Evolutionary conservation across 2,113 vertebrate genomes (phyloP).

Genomic region (Sakesphorus luctuosus): DNA sequence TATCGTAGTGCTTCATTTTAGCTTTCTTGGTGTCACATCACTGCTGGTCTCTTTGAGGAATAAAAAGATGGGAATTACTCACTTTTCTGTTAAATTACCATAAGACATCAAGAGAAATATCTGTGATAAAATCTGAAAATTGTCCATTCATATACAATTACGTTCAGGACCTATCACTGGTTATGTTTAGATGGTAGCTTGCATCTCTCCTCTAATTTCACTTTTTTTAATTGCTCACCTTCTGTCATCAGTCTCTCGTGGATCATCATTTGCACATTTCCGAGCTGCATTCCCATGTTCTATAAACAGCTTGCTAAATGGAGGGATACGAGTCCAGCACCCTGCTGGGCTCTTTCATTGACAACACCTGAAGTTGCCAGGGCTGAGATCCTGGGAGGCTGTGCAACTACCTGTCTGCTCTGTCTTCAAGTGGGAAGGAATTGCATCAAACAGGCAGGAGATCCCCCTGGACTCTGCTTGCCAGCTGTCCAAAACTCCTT

Average conservation of each 20-base stretch:
- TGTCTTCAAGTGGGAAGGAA: neutral
- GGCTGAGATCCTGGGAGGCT: neutral
- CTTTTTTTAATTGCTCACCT: neutral
- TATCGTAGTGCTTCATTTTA: neutral
- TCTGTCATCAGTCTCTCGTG: neutral
- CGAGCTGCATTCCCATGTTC: neutral
- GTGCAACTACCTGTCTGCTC: neutral
- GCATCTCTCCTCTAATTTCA: neutral
- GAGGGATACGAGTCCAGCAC: neutral
- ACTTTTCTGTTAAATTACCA: neutral
- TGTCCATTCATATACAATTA: neutral
- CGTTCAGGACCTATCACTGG: neutral
- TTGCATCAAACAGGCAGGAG: constrained; percentile 20
- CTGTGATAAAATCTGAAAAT: neutral
- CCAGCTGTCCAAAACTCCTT: constrained; percentile 68
- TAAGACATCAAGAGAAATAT: neutral
- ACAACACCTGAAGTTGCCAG: neutral
- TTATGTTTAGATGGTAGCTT: neutral
- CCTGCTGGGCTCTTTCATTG: neutral
- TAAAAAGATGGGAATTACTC: neutral
- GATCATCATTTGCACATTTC: neutral
- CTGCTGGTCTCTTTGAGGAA: neutral
- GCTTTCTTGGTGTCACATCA: neutral
- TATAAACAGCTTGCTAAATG: constrained; percentile 10
- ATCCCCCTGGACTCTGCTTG: constrained; percentile 33